phyloP scores from a whole-genome alignment of 2,113 vertebrate genomes.

The Zingel zingel region DNA sequence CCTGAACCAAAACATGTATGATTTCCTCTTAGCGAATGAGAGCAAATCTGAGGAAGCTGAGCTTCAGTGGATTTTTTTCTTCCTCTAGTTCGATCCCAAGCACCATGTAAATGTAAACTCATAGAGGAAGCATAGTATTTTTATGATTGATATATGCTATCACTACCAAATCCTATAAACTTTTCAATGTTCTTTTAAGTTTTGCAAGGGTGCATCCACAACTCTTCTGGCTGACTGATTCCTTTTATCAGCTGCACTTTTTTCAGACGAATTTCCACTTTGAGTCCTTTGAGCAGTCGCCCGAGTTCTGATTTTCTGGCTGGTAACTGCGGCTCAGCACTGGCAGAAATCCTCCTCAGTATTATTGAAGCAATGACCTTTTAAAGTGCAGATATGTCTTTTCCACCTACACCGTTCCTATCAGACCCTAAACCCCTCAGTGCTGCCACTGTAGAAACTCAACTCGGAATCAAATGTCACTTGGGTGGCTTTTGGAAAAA shows the following conservation, averaged over 20 bases:
- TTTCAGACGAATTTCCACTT: conserved; percentile 40
- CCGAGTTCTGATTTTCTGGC: conserved; percentile 40
- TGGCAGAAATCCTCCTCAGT: conserved; percentile 43
- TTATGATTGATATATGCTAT: background rate
- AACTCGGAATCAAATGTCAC: conserved; percentile 71
- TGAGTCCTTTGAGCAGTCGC: conserved; percentile 21
- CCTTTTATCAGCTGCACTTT: conserved; percentile 32
- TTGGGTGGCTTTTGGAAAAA: conserved; percentile 30
- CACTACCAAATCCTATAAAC: background rate
- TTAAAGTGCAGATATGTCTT: conserved; percentile 57
- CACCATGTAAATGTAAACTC: background rate
- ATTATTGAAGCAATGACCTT: conserved; percentile 70
- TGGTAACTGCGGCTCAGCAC: conserved; percentile 24
- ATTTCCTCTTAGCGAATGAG: background rate
- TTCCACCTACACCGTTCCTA: conserved; percentile 38
- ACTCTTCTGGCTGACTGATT: conserved; percentile 4
- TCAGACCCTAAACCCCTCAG: conserved; percentile 50
- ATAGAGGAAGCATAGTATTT: background rate
- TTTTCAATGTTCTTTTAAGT: background rate
- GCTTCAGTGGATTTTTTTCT: background rate
- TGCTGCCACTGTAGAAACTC: conserved; percentile 44
- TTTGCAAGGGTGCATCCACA: background rate
- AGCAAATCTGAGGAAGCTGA: background rate
- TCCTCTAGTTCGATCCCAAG: background rate
- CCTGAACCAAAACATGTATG: background rate